These are phyloP conservation scores for Diadema setosum DNA, from an alignment of 35 echinoderm and acorn worm genomes.

Conservation along the genomic window DNA sequence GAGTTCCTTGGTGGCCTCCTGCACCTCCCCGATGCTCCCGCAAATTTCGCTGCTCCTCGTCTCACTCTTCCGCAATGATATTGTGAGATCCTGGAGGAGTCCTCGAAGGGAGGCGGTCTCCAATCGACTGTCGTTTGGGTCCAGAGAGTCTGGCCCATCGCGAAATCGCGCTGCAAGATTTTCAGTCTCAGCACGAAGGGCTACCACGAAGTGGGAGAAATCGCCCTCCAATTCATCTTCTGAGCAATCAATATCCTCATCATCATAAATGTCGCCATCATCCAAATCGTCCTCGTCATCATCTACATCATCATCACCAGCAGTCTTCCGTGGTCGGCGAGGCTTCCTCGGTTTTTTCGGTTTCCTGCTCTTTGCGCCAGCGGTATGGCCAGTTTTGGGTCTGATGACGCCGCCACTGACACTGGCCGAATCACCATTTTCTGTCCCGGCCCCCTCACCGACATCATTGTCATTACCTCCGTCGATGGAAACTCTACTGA, in stretches of 20 bases:
- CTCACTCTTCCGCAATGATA: constrained; percentile 13
- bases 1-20: constrained; percentile 20
- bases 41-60: constrained; percentile 6
- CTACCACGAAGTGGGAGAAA: neutral
- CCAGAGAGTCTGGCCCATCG: neutral
- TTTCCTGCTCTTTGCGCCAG: too few species aligned
- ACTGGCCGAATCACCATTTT: neutral
- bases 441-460: too few species aligned
- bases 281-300: neutral
- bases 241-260: neutral
- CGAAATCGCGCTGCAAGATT: neutral
- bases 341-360: too few species aligned
- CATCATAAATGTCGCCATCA: neutral
- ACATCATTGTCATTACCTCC: too few species aligned
- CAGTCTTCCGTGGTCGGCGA: neutral
- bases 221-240: neutral
- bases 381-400: neutral
- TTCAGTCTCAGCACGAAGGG: neutral
- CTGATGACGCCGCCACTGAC: neutral
- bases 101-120: neutral
- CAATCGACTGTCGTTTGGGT: neutral
- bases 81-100: constrained; percentile 14
- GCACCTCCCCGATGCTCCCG: constrained; percentile 14
- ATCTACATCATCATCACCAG: neutral
- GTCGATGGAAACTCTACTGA: neutral